Base-by-base conservation (phyloP, 1,140 invertebrate species). In the Episyrphus balteatus region DNA sequence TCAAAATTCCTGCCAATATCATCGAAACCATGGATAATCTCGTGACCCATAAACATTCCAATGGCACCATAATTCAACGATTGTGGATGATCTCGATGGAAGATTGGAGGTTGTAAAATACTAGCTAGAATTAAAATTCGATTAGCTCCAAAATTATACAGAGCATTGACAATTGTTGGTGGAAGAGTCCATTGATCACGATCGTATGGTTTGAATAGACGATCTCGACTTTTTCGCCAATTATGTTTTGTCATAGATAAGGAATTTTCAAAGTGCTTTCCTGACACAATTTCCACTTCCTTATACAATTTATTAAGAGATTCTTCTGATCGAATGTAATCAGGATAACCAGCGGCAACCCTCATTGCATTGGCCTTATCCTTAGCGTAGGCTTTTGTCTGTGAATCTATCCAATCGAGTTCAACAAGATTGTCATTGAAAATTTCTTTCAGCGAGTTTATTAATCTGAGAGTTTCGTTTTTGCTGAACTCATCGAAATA, bases 371-470 rank as follows among this genome's bases (percentile, higher is more conserved):
- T 60, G 1, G 70, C 68, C 61, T 79, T 79, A 2, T 74, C 69
- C 37, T 72, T 47, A 18, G 76, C 76, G 38, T 66, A 67, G 48
- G 56, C 59, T 51, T 65, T 71, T 1, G 82, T 83, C 37, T 72
- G 64, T 11, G 73, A 65, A 54, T 84, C 81, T 77, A 85, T 82
- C 82, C 82, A 85, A 32, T 78, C 73, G 14, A 78, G 72, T 48
- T 74, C 70, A 30, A 74, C 62, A 1, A 86, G 57, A 12, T 82
- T 74, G 37, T 70, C 61, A 12, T 68, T 46, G 45, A 77, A 76
- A 40, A 81, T 75, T 10, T 69, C 53, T 39, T 75, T 62, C 18
- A 86, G 82, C 51, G 79, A 76, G 9, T 68, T 53, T 3, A 85
- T 26, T 26, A 81, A 79, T 85, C 83, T 49, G 77, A 75, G 41